Evolutionary conservation across 2,113 vertebrate species (phyloP).

Genomic region (Lethenteron camtschaticum): DNA sequence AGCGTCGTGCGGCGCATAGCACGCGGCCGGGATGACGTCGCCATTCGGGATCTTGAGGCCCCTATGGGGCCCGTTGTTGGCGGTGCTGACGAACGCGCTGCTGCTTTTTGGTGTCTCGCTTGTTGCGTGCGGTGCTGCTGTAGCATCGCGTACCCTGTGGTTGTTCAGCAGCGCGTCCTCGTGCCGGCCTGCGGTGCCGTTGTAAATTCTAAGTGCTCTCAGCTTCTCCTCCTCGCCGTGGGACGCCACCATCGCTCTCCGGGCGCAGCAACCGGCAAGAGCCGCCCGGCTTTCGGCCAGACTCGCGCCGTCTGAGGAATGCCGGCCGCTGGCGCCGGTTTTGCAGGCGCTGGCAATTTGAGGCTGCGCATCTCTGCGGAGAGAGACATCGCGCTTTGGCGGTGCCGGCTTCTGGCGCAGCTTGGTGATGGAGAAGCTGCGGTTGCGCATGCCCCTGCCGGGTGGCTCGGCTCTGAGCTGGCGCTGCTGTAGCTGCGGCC

Average conservation of each 20-base stretch:
- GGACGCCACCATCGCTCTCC: conserved; percentile 26
- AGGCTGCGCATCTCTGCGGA: conserved; percentile 46
- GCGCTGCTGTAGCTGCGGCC: conserved; percentile 42
- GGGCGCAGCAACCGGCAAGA: conserved; percentile 25
- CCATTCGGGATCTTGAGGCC: too few species aligned
- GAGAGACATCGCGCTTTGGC: conserved; percentile 61
- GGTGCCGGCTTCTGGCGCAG: conserved; percentile 82
- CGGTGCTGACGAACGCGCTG: too few species aligned
- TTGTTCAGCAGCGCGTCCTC: too few species aligned
- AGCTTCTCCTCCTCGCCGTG: conserved; percentile 13
- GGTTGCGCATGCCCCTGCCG: conserved; percentile 63
- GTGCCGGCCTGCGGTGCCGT: conserved; percentile 17
- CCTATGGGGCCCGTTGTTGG: too few species aligned
- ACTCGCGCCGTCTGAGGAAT: conserved; percentile 71
- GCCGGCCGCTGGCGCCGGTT: conserved; percentile 27
- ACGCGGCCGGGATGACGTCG: too few species aligned
- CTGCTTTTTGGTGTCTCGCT: too few species aligned
- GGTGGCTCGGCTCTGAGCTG: conserved; percentile 59
- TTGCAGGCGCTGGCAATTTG: conserved; percentile 11
- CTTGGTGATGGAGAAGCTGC: conserved; percentile 86
- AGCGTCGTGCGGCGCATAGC: too few species aligned
- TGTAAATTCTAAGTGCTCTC: conserved; percentile 12
- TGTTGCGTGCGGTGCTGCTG: too few species aligned
- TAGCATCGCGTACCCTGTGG: too few species aligned
- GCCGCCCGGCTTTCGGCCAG: conserved; percentile 25